Base-by-base conservation (phyloP, 2,113 vertebrate genomes). In the Mesembrinibis cayennensis region DNA sequence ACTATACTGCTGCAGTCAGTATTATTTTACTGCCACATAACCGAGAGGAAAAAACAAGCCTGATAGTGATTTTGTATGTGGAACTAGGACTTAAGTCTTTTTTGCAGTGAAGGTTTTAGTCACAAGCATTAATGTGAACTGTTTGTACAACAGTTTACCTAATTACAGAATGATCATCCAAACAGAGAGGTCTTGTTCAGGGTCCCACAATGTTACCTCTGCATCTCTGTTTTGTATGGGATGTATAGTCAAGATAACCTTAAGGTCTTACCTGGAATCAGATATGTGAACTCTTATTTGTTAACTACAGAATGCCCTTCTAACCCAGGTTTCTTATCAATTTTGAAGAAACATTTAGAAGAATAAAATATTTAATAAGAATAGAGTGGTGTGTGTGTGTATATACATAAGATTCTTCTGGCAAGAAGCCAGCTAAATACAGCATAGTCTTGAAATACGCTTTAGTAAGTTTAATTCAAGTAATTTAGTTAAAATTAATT, bases 371-470 rank as follows among this genome's bases (percentile, higher is more conserved):
- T 20, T 21, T 29, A 11, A 53, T 53, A 56, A 72, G 19, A 58
- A 7, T 20, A 66, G 13, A 50, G 65, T 17, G 14, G 6, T 6
- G 2, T 5, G 4, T 71, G 10, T 83, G 12, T 1, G 0, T 70
- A 16, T 72, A 36, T 16, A 22, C 4, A 5, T 45, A n/a, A 61
- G 18, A 70, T 55, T 34, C 7, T 59, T 56, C 36, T 27, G 83
- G 36, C 6, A 44, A 36, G 40, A 91, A 87, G 34, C 18, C 16
- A 82, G 9, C 38, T 76, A 44, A 95, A 52, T 44, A 38, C 11
- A 49, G 12, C 27, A 6, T 53, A 26, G 50, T 69, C 52, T 73
- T 53, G 49, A 50, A 89, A 52, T 49, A 38, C 18, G 9, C 40
- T 63, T 67, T 10, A 61, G 14, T 87, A 82, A 44, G 55, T 61